Evolutionary conservation across 2,888 invertebrate genomes (phyloP).

Genomic region (Heliconius aoede): DNA sequence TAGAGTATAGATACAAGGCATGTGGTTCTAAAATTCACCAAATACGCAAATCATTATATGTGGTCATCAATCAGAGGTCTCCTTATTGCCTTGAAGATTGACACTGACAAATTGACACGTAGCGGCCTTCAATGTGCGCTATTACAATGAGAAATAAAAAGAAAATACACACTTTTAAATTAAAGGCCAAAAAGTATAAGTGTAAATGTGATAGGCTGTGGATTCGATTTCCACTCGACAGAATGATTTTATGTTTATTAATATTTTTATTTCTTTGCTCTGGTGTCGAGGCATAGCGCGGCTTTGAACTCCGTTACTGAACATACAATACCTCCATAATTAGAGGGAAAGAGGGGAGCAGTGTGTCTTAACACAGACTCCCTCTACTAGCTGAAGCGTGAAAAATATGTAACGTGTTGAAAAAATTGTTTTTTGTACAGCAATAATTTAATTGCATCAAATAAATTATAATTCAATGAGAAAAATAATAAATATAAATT

Average conservation of each 20-base stretch:
- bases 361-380: background rate
- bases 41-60: constrained; percentile 29
- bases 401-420: too few species aligned
- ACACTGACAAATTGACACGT: constrained; percentile 37
- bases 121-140: constrained; percentile 18
- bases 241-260: too few species aligned
- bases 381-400: background rate
- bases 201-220: background rate
- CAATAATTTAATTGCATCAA: background rate
- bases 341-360: background rate
- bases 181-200: too few species aligned
- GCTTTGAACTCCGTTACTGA: background rate
- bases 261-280: too few species aligned
- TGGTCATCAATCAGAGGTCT: constrained; percentile 33
- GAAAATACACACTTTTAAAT: background rate
- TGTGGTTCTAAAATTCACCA: background rate
- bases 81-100: constrained; percentile 32
- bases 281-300: too few species aligned
- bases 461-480: background rate
- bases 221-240: background rate
- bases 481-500: background rate
- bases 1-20: background rate
- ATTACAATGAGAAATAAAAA: constrained; percentile 25
- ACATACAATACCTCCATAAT: background rate
- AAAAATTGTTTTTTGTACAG: background rate